Evolutionary conservation across 1,140 invertebrate species (phyloP), one percentile per base, ranked within the genome.

Genomic region (Meloidogyne exigua): DNA sequence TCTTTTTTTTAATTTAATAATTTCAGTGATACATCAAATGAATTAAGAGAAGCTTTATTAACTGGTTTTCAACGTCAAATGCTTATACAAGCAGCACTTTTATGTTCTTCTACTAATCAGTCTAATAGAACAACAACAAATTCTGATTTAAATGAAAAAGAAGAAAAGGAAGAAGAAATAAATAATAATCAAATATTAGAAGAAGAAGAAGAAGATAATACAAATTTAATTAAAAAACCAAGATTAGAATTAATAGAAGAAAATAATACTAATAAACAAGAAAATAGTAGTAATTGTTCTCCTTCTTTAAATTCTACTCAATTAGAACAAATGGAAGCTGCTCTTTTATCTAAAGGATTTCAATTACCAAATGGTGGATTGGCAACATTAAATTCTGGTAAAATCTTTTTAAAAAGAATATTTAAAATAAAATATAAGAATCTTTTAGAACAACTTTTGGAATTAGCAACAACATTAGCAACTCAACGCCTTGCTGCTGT

Each of bases 31-130:
- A 12, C 15, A 39, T 15, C 7, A 42, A 64, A 23, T 21, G 71
- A 73, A 21, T 63, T 73, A 36, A 18, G 71, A 11, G 57, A 73
- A 28, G 71, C 57, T 28, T 32, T 73, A 65, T n/a, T 73, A 11
- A 57, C 42, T 49, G 44, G 42, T 12, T 72, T 72, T 63, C 75
- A 76, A 57, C 75, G 68, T 25, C 75, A 76, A 72, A 26, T 76
- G 68, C 65, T 69, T 39, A 72, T 69, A n/a, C 75, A 71, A 42
- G 32, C 36, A 28, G 66, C 75, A 2, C 68, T 69, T 36, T 67
- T 72, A 12, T 62, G 66, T 62, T 62, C 42, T 42, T 39, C 75
- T 32, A 36, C 75, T 32, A 49, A 49, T 25, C 36, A 62, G 10
- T 21, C 66, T 21, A 68, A n/a, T 21, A 68, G 10, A 25, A 63